Evolutionary conservation across 1,140 invertebrate genomes (phyloP), one percentile per base, ranked within the genome.

Genomic region (Sycobia sp.): DNA sequence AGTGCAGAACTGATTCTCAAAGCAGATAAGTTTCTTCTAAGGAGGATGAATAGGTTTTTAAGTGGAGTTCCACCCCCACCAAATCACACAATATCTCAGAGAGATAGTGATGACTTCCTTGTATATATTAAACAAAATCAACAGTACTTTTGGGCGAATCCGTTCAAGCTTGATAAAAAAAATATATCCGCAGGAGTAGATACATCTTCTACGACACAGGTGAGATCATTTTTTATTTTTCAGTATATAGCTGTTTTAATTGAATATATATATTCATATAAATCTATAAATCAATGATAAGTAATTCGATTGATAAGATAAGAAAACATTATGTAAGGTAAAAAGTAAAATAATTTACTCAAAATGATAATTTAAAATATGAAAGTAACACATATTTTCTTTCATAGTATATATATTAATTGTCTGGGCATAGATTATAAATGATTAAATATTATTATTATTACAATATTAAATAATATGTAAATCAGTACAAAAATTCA

Each of bases 1-100:
- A 68, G 69, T 18, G 70, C 66, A 20, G 78, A 81, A 38, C 46
- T 75, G 2, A 62, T 82, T 36, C 25, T 44, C 5, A 73, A 64
- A 51, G 77, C 76, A 0, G 80, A 81, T 49, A 63, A 54, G 20
- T 65, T 63, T 34, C 47, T 75, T 27, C 38, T 76, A 18, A 64
- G 18, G 0, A 77, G 67, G 63, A 73, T 81, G 5, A 74, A 72
- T 23, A 77, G 77, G 66, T 76, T 66, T 57, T 63, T 82, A 22
- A 82, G 80, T 62, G 88, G 88, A 4, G 81, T 90, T 0, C 77
- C 86, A 29, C 89, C 88, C 29, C 89, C 88, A 29, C 87, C 88
- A 10, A 87, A 85, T 47, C 80, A 88, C 8, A 89, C 88, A 8
- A 85, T 84, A 25, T 78, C 85, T 39, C 84, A 86, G 51, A 82